These are phyloP conservation scores for Caenorhabditis remanei DNA, from an alignment of 1,140 invertebrate genomes.

Conservation along the genomic window DNA sequence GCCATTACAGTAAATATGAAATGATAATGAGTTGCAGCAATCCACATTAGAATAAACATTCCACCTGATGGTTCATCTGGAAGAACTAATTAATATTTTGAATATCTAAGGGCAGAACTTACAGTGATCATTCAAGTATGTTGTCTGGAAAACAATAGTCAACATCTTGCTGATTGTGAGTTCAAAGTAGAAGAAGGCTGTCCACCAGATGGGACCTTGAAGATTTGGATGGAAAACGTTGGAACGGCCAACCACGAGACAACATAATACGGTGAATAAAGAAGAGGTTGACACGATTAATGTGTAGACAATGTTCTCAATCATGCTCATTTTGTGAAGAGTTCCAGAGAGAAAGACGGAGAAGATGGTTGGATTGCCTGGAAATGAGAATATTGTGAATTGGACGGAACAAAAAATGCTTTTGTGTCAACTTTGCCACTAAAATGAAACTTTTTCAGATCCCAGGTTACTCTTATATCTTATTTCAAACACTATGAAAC, in stretches of 20 bases:
- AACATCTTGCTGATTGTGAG: constrained; percentile 19
- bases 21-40: constrained; percentile 30
- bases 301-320: neutral
- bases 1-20: constrained; percentile 9
- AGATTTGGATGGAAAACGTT: constrained; percentile 22
- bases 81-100: neutral
- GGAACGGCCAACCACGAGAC: neutral
- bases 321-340: constrained; percentile 21
- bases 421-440: too few relatives aligned
- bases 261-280: neutral
- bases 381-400: neutral
- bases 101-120: neutral
- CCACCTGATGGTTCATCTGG: neutral
- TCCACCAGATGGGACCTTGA: neutral
- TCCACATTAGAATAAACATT: neutral
- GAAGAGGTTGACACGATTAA: neutral
- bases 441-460: too few relatives aligned
- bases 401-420: too few relatives aligned
- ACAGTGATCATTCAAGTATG: neutral
- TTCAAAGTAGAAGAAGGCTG: neutral
- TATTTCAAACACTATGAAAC: too few relatives aligned
- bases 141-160: constrained; percentile 8
- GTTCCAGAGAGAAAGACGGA: neutral
- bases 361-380: constrained; percentile 14
- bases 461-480: too few relatives aligned